These are phyloP conservation scores for Alouatta palliata DNA, from an alignment of 2,113 vertebrate species.

Conservation along the genomic window DNA sequence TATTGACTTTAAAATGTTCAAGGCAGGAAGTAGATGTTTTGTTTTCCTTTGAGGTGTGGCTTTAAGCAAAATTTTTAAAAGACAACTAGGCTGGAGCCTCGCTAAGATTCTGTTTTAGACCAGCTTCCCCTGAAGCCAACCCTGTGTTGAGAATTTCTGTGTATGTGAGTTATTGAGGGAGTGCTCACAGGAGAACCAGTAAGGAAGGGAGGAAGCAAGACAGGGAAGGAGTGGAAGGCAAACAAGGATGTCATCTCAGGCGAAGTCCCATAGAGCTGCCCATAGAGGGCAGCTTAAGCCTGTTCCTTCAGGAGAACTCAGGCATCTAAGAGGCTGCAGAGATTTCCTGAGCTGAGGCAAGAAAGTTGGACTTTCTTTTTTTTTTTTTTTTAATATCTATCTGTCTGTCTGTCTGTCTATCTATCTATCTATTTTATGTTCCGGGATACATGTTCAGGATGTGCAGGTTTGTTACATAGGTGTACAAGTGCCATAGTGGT, in stretches of 20 bases:
- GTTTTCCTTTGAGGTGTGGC: background rate
- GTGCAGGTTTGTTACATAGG: too few species aligned
- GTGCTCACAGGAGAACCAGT: background rate
- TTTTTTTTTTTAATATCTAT: too few species aligned
- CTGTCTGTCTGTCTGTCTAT: too few species aligned
- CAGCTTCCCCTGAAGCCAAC: background rate
- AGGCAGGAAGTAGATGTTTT: background rate
- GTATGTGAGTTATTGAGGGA: background rate
- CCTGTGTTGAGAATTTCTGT: background rate
- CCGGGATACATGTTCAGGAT: too few species aligned
- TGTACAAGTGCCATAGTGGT: too few species aligned
- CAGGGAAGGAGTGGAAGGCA: background rate
- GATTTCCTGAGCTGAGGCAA: background rate
- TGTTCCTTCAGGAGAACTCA: too few species aligned
- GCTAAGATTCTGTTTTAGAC: background rate
- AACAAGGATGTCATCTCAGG: background rate
- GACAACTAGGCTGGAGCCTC: background rate
- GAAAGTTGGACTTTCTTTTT: too few species aligned
- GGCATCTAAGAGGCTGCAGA: background rate
- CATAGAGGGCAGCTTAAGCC: background rate
- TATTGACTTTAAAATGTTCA: background rate
- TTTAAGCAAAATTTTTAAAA: background rate
- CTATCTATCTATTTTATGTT: too few species aligned
- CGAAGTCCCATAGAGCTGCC: too few species aligned
- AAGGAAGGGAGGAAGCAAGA: background rate